These are phyloP conservation scores for Clusia tigrina DNA, from an alignment of 2,888 invertebrate species.

Conservation along the genomic window DNA sequence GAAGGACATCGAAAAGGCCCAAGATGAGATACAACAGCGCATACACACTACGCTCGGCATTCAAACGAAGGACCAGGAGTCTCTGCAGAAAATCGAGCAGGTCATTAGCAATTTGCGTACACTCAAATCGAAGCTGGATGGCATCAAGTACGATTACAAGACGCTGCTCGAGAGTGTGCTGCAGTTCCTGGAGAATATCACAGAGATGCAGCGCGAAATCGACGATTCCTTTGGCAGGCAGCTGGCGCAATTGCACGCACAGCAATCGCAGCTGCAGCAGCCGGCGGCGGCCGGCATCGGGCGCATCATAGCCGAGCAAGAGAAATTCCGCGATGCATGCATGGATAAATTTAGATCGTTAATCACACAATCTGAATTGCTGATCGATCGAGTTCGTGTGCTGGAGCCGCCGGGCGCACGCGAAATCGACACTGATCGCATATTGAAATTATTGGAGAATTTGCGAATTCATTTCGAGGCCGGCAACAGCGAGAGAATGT, in stretches of 20 bases:
- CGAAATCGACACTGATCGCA: slow-evolving; percentile 74
- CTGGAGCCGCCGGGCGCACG: slow-evolving; percentile 76
- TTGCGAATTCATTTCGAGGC: slow-evolving; percentile 72
- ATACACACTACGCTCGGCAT: slow-evolving; percentile 74
- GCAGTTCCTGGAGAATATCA: slow-evolving; percentile 74
- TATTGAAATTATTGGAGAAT: slow-evolving; percentile 71
- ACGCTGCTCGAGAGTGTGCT: slow-evolving; percentile 74
- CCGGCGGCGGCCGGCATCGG: slow-evolving; percentile 62
- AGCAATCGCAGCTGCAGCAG: slow-evolving; percentile 27
- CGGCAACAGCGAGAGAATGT: slow-evolving; percentile 70
- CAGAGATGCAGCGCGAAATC: slow-evolving; percentile 70
- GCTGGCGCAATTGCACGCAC: slow-evolving; percentile 33
- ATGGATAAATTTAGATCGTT: slow-evolving; percentile 73
- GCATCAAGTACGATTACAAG: slow-evolving; percentile 76
- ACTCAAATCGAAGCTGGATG: slow-evolving; percentile 72
- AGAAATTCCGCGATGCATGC: slow-evolving; percentile 71
- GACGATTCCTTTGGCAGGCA: slow-evolving; percentile 67
- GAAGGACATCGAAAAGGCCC: slow-evolving; percentile 71
- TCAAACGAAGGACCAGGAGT: slow-evolving; percentile 68
- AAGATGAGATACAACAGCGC: slow-evolving; percentile 73
- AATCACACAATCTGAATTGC: slow-evolving; percentile 73
- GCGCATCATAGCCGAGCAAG: slow-evolving; percentile 70
- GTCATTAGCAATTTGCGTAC: slow-evolving; percentile 73
- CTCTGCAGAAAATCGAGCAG: slow-evolving; percentile 68
- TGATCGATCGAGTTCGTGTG: slow-evolving; percentile 73